A percentile compares a stretch with the other conserved stretches of the same genome.
These are phyloP conservation scores for Tubiluchus corallicola DNA, from an alignment of 2,888 invertebrate species.

Conservation along the genomic window DNA sequence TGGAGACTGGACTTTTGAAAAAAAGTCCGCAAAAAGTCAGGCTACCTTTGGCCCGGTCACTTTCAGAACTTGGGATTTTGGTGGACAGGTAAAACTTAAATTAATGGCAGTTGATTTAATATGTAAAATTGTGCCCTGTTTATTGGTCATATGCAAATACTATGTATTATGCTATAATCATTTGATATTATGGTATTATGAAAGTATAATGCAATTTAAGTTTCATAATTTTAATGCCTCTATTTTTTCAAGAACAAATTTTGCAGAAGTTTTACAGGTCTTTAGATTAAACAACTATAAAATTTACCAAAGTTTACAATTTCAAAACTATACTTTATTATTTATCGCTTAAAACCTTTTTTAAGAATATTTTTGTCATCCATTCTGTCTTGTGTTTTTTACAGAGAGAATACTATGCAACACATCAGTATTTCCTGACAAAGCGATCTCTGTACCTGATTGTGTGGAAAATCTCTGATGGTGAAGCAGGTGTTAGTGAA, in stretches of 20 bases:
- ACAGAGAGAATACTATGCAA: constrained; percentile 78
- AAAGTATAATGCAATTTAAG: too few relatives aligned
- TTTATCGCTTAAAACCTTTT: constrained; percentile 2
- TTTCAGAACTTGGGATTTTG: constrained; percentile 88
- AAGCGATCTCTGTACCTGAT: constrained; percentile 85
- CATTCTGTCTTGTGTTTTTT: constrained; percentile 10
- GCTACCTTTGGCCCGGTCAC: constrained; percentile 58
- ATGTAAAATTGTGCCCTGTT: too few relatives aligned
- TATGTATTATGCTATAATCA: too few relatives aligned
- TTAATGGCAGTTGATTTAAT: too few relatives aligned
- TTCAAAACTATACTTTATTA: constrained; percentile 5
- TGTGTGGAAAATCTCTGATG: constrained; percentile 82
- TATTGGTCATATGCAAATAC: too few relatives aligned
- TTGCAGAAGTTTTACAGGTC: too few relatives aligned
- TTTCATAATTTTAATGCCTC: too few relatives aligned
- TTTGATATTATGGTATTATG: too few relatives aligned
- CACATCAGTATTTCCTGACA: constrained; percentile 94
- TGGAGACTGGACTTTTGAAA: constrained; percentile 80
- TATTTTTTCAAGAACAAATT: constrained; percentile 9
- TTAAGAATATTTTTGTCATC: background rate
- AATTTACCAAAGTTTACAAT: constrained; percentile 10
- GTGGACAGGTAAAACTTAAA: constrained; percentile 50
- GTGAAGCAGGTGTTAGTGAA: constrained; percentile 67
- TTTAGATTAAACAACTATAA: too few relatives aligned
- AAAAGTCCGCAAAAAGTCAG: constrained; percentile 43